phyloP scores from a whole-genome alignment of 2,888 invertebrate genomes.

The Melinaea marsaeus region DNA sequence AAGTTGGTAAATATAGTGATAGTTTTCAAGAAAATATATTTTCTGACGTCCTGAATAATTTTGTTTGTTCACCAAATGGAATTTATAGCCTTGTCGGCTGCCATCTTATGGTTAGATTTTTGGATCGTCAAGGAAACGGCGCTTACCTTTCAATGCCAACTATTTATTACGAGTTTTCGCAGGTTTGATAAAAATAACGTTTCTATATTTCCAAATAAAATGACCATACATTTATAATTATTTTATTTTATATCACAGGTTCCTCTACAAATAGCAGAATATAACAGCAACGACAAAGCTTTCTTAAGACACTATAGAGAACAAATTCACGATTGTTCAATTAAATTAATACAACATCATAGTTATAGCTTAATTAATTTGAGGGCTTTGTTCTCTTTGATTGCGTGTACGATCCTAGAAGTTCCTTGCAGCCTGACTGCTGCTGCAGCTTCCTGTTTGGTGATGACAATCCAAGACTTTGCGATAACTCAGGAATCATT shows the following conservation, averaged over 20 bases:
- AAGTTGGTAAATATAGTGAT: constrained; percentile 55
- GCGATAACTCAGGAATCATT: constrained; percentile 59
- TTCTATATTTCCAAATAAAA: neutral
- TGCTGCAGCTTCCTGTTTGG: constrained; percentile 75
- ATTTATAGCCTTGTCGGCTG: constrained; percentile 75
- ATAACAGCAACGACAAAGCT: constrained; percentile 63
- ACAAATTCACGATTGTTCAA: constrained; percentile 58
- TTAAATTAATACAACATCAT: constrained; percentile 65
- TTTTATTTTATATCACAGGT: constrained; percentile 46
- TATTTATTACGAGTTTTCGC: constrained; percentile 62
- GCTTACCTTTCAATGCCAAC: constrained; percentile 67
- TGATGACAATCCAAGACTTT: constrained; percentile 80
- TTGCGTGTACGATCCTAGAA: constrained; percentile 77
- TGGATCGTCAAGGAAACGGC: constrained; percentile 76
- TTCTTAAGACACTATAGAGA: constrained; percentile 73
- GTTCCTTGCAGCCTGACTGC: constrained; percentile 80
- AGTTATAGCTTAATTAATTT: constrained; percentile 66
- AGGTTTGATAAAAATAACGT: constrained; percentile 39
- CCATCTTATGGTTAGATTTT: constrained; percentile 72
- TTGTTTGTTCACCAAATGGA: constrained; percentile 67
- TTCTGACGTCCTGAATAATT: constrained; percentile 57
- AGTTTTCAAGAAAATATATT: constrained; percentile 70
- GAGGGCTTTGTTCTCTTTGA: constrained; percentile 72
- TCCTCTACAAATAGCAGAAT: constrained; percentile 56
- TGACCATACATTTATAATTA: neutral